These are phyloP conservation scores for Drosophila lini DNA, from an alignment of 1,140 invertebrate species.

Conservation along the genomic window DNA sequence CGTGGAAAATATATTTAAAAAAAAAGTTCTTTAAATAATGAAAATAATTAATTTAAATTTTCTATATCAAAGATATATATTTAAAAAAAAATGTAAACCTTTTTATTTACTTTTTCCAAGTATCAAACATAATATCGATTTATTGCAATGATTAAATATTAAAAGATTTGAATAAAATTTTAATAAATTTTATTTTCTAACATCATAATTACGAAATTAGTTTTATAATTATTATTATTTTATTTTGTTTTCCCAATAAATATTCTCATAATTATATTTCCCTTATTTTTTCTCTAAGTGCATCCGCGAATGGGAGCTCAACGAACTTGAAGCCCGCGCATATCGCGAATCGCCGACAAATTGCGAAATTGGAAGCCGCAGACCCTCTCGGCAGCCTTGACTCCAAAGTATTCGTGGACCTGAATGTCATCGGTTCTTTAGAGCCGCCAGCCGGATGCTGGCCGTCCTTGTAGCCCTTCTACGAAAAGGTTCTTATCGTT, in stretches of 20 bases:
- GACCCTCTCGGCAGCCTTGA: slow-evolving; percentile 25
- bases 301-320: slow-evolving; percentile 21
- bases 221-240: too few relatives aligned
- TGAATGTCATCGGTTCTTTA: slow-evolving; percentile 64
- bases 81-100: too few relatives aligned
- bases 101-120: too few relatives aligned
- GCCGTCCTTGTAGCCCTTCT: slow-evolving; percentile 30
- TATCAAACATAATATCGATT: too few relatives aligned
- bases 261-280: neutral
- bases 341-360: slow-evolving; percentile 33
- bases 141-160: too few relatives aligned
- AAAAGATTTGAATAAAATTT: too few relatives aligned
- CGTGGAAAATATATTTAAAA: too few relatives aligned
- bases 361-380: slow-evolving; percentile 48
- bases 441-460: neutral
- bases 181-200: too few relatives aligned
- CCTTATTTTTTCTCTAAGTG: neutral
- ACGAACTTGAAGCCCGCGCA: slow-evolving; percentile 24
- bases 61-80: too few relatives aligned
- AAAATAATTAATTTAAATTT: too few relatives aligned
- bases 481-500: slow-evolving; percentile 29
- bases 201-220: too few relatives aligned
- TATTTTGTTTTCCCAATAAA: neutral
- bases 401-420: slow-evolving; percentile 42
- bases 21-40: too few relatives aligned